Percentiles rank a stretch among this genome's conserved stretches.
Conservation (phyloP, 1,140 invertebrate species). For the Theocolax elegans region DNA sequence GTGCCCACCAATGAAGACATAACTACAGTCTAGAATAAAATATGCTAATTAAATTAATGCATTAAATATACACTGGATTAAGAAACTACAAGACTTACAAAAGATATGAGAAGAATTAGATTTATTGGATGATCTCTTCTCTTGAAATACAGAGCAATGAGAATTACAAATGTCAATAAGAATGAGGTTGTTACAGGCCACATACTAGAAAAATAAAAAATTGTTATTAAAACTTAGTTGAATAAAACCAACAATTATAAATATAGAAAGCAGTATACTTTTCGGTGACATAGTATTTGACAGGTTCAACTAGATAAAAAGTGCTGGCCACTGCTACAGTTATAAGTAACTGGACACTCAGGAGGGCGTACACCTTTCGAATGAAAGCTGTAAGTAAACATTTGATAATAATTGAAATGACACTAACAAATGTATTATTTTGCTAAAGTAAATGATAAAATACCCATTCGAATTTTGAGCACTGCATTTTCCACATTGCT, state of each 20-base stretch:
- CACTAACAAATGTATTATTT: too few species aligned
- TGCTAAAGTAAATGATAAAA: too few species aligned
- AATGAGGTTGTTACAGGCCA: constrained; percentile 74
- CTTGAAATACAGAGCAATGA: constrained; percentile 74
- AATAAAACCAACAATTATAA: constrained; percentile 1
- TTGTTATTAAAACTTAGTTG: background rate
- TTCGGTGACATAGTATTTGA: constrained; percentile 78
- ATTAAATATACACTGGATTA: background rate
- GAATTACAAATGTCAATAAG: constrained; percentile 70
- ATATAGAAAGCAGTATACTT: constrained; percentile 64
- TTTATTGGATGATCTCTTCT: constrained; percentile 75
- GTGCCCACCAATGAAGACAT: constrained; percentile 80
- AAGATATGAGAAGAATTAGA: constrained; percentile 74
- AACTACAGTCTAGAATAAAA: constrained; percentile 75
- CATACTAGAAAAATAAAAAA: constrained; percentile 65
- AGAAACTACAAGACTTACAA: constrained; percentile 71
- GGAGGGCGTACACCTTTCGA: constrained; percentile 86
- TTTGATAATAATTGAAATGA: too few species aligned
- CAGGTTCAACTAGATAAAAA: constrained; percentile 71
- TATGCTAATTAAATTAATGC: constrained; percentile 32
- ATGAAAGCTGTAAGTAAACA: constrained; percentile 71
- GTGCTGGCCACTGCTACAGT: constrained; percentile 75
- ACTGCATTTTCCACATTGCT: constrained; percentile 77
- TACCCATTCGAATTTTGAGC: constrained; percentile 74
- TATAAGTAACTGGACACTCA: constrained; percentile 79